Evolutionary conservation across 2,797 vertebrate species (phyloP).

Genomic region (Streptopelia turtur): DNA sequence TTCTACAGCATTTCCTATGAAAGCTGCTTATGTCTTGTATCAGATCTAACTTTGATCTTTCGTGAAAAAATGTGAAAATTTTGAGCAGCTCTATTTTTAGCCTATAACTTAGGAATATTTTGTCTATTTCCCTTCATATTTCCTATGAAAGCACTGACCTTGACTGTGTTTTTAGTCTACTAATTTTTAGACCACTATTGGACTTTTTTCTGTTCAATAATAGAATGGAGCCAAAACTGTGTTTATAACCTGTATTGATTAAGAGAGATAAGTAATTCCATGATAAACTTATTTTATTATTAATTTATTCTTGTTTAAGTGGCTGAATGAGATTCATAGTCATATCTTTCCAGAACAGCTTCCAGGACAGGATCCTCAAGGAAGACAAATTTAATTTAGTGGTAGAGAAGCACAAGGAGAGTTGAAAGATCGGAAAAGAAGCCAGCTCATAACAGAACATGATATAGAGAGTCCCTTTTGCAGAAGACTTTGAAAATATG

Average conservation of each 20-base stretch:
- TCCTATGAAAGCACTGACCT: not conserved
- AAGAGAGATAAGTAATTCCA: constrained; percentile 16
- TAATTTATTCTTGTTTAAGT: constrained; percentile 30
- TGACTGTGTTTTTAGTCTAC: not conserved
- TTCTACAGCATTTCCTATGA: not conserved
- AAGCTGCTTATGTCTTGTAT: not conserved
- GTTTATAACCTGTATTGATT: constrained; percentile 51
- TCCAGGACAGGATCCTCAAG: not conserved
- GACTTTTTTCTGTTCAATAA: not conserved
- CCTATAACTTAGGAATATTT: not conserved
- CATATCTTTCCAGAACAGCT: not conserved
- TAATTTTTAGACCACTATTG: not conserved
- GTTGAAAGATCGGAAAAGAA: constrained; percentile 10
- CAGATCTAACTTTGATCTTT: not conserved
- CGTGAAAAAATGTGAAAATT: not conserved
- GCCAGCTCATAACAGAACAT: not conserved
- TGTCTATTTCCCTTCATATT: not conserved
- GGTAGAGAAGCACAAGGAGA: not conserved
- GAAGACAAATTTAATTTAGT: constrained; percentile 26
- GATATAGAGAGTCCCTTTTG: not conserved
- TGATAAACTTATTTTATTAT: constrained; percentile 26
- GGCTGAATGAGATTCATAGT: not conserved
- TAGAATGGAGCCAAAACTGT: not conserved
- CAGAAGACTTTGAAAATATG: not conserved
- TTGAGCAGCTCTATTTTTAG: not conserved